A percentile compares a stretch with the other conserved stretches of the same genome.
phyloP scores from a whole-genome alignment of 2,888 invertebrate species.

The Cylindroiulus punctatus region DNA sequence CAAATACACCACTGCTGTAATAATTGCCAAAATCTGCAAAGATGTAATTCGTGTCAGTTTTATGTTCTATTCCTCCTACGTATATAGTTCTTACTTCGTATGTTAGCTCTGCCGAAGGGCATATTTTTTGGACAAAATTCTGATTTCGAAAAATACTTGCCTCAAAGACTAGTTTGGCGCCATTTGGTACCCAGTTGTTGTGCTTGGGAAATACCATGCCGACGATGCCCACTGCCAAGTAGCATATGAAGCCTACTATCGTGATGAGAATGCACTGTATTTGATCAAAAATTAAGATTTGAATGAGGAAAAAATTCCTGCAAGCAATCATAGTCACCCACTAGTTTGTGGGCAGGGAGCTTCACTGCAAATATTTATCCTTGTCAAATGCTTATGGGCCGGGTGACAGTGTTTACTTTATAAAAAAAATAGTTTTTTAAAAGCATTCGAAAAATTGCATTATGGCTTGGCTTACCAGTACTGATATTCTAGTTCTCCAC shows the following conservation, averaged over 20 bases:
- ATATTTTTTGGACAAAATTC: no score
- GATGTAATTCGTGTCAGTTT: background rate
- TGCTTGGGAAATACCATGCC: background rate
- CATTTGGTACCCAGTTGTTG: background rate
- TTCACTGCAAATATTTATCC: no score
- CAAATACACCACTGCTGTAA: slow-evolving; percentile 13
- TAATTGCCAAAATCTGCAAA: background rate
- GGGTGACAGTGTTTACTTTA: background rate
- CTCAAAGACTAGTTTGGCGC: background rate
- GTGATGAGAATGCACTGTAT: background rate
- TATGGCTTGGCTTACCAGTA: background rate
- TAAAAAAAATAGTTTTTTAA: background rate
- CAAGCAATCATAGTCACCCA: no score
- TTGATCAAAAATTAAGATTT: no score
- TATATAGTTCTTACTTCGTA: background rate
- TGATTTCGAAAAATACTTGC: background rate
- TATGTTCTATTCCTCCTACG: background rate
- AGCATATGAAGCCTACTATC: background rate
- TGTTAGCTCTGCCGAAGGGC: background rate
- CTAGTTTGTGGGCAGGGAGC: no score
- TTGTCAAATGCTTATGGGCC: background rate
- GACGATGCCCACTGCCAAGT: background rate
- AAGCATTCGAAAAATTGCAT: background rate
- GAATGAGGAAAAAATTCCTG: no score
- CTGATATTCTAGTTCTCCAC: background rate